phyloP scores from a whole-genome alignment of 2,888 invertebrate species.

The Luffia ferchaultella region DNA sequence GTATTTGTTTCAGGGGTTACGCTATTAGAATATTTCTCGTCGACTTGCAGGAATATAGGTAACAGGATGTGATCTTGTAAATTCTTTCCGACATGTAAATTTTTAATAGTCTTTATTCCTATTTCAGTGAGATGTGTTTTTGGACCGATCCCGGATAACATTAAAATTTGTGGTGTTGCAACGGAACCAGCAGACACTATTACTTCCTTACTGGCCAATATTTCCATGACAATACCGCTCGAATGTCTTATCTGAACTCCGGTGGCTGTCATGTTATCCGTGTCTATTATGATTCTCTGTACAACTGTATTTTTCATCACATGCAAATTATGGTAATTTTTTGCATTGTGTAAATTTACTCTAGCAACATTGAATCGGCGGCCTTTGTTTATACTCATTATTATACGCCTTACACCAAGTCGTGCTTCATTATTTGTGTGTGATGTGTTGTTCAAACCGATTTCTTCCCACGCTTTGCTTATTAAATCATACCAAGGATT shows the following conservation, averaged over 20 bases:
- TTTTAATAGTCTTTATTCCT: conserved; percentile 32
- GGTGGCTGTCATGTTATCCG: conserved; percentile 30
- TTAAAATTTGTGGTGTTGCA: conserved; percentile 54
- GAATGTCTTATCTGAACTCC: conserved; percentile 42
- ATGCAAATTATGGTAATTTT: conserved; percentile 27
- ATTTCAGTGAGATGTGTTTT: conserved; percentile 30
- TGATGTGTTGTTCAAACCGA: conserved; percentile 32
- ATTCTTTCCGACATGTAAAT: conserved; percentile 54
- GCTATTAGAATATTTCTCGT: conserved; percentile 20
- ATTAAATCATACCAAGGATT: conserved; percentile 27
- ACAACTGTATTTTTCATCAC: conserved; percentile 57
- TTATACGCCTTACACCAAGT: conserved; percentile 51
- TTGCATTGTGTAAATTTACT: conserved; percentile 36
- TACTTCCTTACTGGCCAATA: conserved; percentile 45
- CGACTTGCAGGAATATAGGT: conserved; percentile 25
- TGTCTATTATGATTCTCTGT: conserved; percentile 54
- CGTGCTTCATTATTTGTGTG: conserved; percentile 36
- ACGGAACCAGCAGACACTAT: conserved; percentile 56
- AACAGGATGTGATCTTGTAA: conserved; percentile 55
- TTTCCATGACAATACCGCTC: conserved; percentile 27
- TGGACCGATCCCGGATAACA: conserved; percentile 61
- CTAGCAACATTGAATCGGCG: conserved; percentile 55
- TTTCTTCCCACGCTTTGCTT: conserved; percentile 37
- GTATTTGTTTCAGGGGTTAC: conserved; percentile 21
- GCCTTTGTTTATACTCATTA: conserved; percentile 48